Conservation (phyloP, 2,113 vertebrate species). For the Taurulus bubalis region DNA sequence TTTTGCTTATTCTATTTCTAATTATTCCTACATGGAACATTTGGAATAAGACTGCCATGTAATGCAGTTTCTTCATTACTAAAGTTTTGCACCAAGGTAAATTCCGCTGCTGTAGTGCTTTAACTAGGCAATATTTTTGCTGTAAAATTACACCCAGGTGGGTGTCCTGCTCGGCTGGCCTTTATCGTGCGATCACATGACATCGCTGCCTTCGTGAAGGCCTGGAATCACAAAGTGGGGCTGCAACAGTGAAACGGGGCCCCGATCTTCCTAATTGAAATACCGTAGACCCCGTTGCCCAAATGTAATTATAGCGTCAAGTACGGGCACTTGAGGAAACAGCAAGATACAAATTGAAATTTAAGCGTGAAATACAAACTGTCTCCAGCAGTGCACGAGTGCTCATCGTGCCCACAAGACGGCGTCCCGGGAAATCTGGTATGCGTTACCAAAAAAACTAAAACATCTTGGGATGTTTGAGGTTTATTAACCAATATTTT, state of each 20-base stretch:
- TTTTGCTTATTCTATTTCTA: conserved; percentile 77
- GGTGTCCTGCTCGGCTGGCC: conserved; percentile 63
- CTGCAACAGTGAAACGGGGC: conserved; percentile 45
- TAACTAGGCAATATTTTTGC: conserved; percentile 71
- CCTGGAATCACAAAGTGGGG: conserved; percentile 50
- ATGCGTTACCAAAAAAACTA: not conserved
- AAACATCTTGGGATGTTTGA: not conserved
- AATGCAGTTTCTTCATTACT: conserved; percentile 77
- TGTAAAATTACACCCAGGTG: conserved; percentile 73
- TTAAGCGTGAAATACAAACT: conserved; percentile 72
- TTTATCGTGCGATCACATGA: conserved; percentile 60
- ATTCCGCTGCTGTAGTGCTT: conserved; percentile 73
- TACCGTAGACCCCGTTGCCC: conserved; percentile 69
- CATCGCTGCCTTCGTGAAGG: conserved; percentile 36
- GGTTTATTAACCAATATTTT: not conserved
- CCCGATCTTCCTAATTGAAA: conserved; percentile 75
- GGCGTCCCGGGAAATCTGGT: conserved; percentile 16
- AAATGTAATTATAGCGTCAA: conserved; percentile 78
- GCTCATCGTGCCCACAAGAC: conserved; percentile 62
- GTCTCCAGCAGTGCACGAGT: conserved; percentile 70
- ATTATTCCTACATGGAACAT: conserved; percentile 81
- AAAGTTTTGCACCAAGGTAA: conserved; percentile 73
- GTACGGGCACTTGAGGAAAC: conserved; percentile 71
- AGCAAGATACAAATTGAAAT: conserved; percentile 76
- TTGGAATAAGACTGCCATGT: conserved; percentile 75